Percentiles rank a stretch among this genome's conserved stretches.
Evolutionary conservation across 2,113 vertebrate species (phyloP).

Genomic region (Microtus montanus): DNA sequence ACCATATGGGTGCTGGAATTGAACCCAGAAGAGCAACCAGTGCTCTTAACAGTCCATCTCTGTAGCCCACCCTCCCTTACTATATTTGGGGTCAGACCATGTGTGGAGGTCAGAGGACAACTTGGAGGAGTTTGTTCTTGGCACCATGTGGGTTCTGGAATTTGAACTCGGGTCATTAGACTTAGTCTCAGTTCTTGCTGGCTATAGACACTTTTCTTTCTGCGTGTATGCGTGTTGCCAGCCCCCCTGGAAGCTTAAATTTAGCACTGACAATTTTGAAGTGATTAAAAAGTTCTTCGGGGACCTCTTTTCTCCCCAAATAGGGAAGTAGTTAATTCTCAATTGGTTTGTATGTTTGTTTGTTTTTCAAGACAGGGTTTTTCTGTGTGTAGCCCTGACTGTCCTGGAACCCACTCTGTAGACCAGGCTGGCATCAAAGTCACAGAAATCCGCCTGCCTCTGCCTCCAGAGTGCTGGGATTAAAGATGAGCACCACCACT

Average conservation of each 20-base stretch:
- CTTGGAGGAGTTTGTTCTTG: not conserved
- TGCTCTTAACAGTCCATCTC: not conserved
- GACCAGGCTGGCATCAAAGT: not conserved
- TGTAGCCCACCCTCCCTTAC: not conserved
- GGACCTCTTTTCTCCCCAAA: conserved; percentile 11
- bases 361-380: not conserved
- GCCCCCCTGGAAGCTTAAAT: not conserved
- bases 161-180: not conserved
- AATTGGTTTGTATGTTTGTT: not conserved
- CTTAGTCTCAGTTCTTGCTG: not conserved
- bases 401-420: not conserved
- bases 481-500: not conserved
- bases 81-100: not conserved
- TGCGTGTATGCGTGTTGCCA: not conserved
- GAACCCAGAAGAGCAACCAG: not conserved
- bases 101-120: not conserved
- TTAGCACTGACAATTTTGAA: not conserved
- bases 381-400: not conserved
- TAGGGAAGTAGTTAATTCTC: conserved; percentile 8
- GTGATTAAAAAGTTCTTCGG: not conserved
- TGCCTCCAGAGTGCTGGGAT: not conserved
- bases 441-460: not conserved
- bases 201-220: too few relatives aligned
- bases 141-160: not conserved
- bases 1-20: not conserved